Base-by-base conservation (phyloP, 2,113 vertebrate species). In the Callochromis pleurospilus region DNA sequence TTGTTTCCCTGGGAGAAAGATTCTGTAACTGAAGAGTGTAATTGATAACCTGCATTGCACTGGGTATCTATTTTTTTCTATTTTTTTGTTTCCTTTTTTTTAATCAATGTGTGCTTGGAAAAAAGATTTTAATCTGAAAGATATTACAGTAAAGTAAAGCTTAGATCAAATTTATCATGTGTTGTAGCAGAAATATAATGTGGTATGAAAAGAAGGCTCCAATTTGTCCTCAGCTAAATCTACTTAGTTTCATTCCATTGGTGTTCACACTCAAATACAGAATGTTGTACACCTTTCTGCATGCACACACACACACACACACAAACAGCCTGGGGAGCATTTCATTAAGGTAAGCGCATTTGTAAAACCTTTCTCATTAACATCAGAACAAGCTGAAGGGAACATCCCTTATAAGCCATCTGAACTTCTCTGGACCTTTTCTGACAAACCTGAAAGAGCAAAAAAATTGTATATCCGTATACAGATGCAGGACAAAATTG, bases 271-370 rank as follows among this genome's bases (percentile, higher is more conserved):
- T 77, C 24, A 49, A 31, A 77, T 31, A 77, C 26, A 77, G 15
- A 75, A 31, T 49, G 15, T 77, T 77, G 45, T 19, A 77, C 26
- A 49, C 70, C 45, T 77, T 77, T 77, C 45, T 77, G 24, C 1
- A 38, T 38, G 6, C 21, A 10, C 79, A 62, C 11, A 83, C 53
- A 83, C 17, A 36, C 5, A 65, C 2, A 47, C 33, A 49, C 26
- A 47, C 12, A 54, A n/a, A 75, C 21, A 77, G 47, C 80, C 36
- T 84, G 83, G 51, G 70, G 81, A 89, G 68, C 33, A 51, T 86
- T 86, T 94, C 88, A 94, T 94, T 90, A 91, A 84, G 89, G 33
- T 92, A 91, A 95, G 92, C 91, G 89, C 90, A 86, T 83, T 86
- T 90, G 60, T 91, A 88, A 94, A 93, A 87, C 82, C 86, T 14